phyloP scores from a whole-genome alignment of 1,140 invertebrate genomes.

The Campoletis sonorensis region DNA sequence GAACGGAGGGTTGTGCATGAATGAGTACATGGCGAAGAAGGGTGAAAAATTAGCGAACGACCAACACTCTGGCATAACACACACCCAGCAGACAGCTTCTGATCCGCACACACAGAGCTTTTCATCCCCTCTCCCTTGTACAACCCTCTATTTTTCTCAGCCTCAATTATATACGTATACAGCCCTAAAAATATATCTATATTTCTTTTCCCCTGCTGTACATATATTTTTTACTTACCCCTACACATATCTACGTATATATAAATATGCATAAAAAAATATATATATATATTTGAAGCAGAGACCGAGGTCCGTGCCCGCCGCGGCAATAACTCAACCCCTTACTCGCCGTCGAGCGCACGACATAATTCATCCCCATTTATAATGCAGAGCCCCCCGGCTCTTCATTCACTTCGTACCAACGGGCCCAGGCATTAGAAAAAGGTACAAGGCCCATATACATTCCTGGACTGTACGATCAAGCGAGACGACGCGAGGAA shows the following conservation, averaged over 20 bases:
- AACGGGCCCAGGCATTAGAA: conserved; percentile 35
- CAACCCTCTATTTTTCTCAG: conserved; percentile 13
- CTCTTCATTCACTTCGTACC: conserved; percentile 57
- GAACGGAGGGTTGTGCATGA: not conserved
- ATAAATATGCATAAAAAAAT: too few relatives aligned
- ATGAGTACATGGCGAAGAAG: conserved; percentile 24
- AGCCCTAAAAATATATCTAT: too few relatives aligned
- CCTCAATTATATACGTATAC: too few relatives aligned
- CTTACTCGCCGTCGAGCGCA: conserved; percentile 43
- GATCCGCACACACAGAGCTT: not conserved
- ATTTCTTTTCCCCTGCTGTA: conserved; percentile 19
- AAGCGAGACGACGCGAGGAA: conserved; percentile 2
- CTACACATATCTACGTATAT: not conserved
- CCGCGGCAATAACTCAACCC: conserved; percentile 48
- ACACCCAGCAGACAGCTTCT: conserved; percentile 35
- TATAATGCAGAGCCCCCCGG: conserved; percentile 57
- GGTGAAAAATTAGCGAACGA: conserved; percentile 45
- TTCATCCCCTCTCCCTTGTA: not conserved
- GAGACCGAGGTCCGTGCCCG: conserved; percentile 30
- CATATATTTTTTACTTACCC: conserved; percentile 1
- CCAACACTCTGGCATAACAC: not conserved
- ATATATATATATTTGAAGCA: not conserved
- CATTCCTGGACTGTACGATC: conserved; percentile 33
- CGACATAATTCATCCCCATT: conserved; percentile 64
- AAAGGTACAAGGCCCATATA: conserved; percentile 38